Evolutionary conservation across 1,140 invertebrate genomes (phyloP), one percentile per base, ranked within the genome.

Genomic region (Adelges cooleyi): DNA sequence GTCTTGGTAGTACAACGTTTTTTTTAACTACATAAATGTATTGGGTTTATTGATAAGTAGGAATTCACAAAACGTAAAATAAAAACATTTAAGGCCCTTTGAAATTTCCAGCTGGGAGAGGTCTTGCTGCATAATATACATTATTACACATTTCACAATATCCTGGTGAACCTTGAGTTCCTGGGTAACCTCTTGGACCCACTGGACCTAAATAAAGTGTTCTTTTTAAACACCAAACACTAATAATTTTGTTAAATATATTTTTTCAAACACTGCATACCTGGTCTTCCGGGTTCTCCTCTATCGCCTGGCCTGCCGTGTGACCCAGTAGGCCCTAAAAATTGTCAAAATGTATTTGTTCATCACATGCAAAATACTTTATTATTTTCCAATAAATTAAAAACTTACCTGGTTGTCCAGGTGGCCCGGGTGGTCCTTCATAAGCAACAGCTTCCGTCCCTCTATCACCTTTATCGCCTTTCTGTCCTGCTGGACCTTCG

Each of bases 391-490:
- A 23, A 54, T 54, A 36, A 29, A 54, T 9, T 18, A 54, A 33
- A 15, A 11, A 44, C 8, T 23, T 75, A 86, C 85, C 85, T 77
- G 80, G 79, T 56, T 75, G 65, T 52, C 86, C 86, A 70, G 78
- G 75, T 1, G 80, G 77, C 40, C 86, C 86, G 50, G 80, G 75
- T 1, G 81, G 79, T n/a, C 86, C 86, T 74, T 85, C 85, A 3
- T 81, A 68, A 1, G 84, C 84, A 38, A 84, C 69, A 2, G 85
- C 86, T 73, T 86, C 80, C 0, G 75, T 73, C 1, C 86, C 86
- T 72, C 81, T 72, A 8, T 87, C 85, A 1, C 86, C 86, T 70
- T 85, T 86, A 56, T 86, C 85, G 1, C 86, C 86, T 68, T 81
- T 78, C 69, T 82, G 80, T 1, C 86, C 86, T 46, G 74, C 69